These are phyloP conservation scores for Vombatus ursinus DNA, from an alignment of 2,113 vertebrate species.

Conservation along the genomic window DNA sequence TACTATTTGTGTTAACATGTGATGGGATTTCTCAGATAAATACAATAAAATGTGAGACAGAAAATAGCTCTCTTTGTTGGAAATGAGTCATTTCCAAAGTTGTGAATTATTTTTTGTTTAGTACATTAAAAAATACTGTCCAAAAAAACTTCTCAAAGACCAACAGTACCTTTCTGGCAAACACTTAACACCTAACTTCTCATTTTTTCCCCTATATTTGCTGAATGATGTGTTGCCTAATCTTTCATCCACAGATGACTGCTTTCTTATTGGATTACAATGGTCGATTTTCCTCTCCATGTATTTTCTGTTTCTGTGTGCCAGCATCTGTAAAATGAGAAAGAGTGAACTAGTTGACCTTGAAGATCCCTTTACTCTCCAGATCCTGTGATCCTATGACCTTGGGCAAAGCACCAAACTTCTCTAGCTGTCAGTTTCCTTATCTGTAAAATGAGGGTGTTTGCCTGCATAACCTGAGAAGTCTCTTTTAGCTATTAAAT, in stretches of 20 bases:
- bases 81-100: neutral
- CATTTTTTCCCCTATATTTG: slow-evolving; percentile 18
- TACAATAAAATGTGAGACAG: neutral
- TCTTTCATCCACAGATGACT: neutral
- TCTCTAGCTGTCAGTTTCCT: neutral
- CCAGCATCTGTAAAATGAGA: neutral
- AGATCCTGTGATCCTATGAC: neutral
- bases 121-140: slow-evolving; percentile 42
- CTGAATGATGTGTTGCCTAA: neutral
- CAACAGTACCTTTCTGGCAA: neutral
- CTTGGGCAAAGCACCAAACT: neutral
- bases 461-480: neutral
- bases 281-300: slow-evolving; percentile 25
- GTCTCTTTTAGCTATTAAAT: neutral
- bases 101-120: neutral
- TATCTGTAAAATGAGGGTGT: neutral
- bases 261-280: neutral
- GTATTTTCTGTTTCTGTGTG: slow-evolving; percentile 10
- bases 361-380: neutral
- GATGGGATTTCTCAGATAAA: neutral
- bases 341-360: neutral
- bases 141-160: neutral
- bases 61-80: neutral
- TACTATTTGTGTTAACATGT: neutral
- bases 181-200: neutral